A percentile compares a stretch with the other conserved stretches of the same genome.
phyloP scores from a whole-genome alignment of 1,140 invertebrate genomes.

The Agraylea sexmaculata region DNA sequence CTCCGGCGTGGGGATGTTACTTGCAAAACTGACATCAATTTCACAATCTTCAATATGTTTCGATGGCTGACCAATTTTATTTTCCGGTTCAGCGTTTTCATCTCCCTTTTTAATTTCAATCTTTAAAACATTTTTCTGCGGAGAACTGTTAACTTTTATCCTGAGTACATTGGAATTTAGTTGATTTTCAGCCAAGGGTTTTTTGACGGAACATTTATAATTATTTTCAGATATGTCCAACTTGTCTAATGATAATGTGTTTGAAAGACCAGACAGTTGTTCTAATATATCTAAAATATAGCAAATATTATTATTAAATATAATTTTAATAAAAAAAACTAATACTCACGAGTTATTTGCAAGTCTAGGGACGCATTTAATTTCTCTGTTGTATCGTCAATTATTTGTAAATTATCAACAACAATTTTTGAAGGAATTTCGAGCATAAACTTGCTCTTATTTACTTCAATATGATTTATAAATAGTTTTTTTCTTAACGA shows the following conservation, averaged over 20 bases:
- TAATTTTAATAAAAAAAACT: conserved; percentile 9
- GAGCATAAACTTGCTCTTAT: conserved; percentile 28
- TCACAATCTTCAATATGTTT: conserved; percentile 15
- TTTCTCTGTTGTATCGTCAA: conserved; percentile 20
- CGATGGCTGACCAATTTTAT: no score
- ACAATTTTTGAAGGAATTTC: conserved; percentile 11
- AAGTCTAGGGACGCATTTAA: conserved; percentile 30
- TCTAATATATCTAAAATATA: conserved; percentile 34
- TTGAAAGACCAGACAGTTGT: conserved; percentile 32
- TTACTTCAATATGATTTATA: conserved; percentile 6
- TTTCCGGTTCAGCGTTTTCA: conserved; percentile 27
- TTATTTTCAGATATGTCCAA: no score
- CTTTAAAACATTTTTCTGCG: conserved; percentile 25
- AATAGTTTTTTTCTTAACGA: conserved; percentile 11
- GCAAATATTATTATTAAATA: conserved; percentile 14
- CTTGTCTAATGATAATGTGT: conserved; percentile 18
- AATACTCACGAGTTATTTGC: conserved; percentile 31
- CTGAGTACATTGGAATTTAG: no score
- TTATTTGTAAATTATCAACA: conserved; percentile 14
- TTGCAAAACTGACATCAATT: conserved; percentile 19
- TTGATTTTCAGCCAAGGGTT: no score
- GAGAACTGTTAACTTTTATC: no score
- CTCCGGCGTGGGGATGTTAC: conserved; percentile 32
- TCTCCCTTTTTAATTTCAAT: conserved; percentile 25
- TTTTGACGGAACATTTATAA: no score